Evolutionary conservation across 2,113 vertebrate species (phyloP), one percentile per base, ranked within the genome.

Genomic region (Gobiocypris rarus): DNA sequence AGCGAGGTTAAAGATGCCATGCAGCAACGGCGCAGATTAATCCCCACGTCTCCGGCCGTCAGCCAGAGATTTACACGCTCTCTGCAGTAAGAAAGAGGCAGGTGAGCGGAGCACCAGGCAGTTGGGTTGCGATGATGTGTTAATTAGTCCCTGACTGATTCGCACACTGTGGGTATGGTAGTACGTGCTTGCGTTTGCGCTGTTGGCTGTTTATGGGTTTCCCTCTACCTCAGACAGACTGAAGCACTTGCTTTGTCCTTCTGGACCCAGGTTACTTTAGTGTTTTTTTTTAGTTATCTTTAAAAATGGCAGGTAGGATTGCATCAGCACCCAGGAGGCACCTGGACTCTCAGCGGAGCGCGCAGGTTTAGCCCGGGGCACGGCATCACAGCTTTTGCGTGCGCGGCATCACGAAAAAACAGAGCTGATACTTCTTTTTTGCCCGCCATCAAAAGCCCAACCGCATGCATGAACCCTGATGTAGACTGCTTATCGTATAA

Each of bases 331-430:
- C 70, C 82, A 84, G 76, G 69, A 78, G 84, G 74, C 84, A 86
- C 86, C 88, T 89, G 84, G 73, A 28, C 83, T 78, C 78, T 76
- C 83, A 83, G 76, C 82, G 63, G 77, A 89, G 84, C 78, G 56
- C 43, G 67, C 78, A 67, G 77, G 67, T 82, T 82, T 86, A 80
- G 84, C 88, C 86, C 10, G 38, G 83, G 83, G 84, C 88, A 67
- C 26, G n/a, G 73, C 41, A 41, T 58, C 69, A 45, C 69, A 74
- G 67, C 52, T 34, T 31, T 31, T 31, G 28, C 28, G 28, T 31
- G 28, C 28, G 3, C 34, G 34, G 28, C 28, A 31, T 31, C 28
- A 31, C 28, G 75, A 11, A 10, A 38, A 77, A 76, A 41, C 75
- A 69, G 31, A 41, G 34, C 22, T 45, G 34, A 45, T 24, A 24